phyloP scores from a whole-genome alignment of 2,888 invertebrate species.

The Drosophila eohydei region DNA sequence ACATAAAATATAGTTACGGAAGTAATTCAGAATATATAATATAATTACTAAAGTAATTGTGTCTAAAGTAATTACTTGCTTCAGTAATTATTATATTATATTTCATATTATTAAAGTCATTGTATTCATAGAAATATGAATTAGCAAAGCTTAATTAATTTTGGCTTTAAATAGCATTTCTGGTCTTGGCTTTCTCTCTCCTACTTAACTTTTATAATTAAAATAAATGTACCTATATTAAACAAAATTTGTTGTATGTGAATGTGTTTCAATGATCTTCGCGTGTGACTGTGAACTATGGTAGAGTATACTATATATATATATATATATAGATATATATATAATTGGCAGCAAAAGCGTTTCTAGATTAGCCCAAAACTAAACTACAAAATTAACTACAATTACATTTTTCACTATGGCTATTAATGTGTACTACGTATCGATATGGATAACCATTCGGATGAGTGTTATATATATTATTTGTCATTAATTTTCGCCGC shows the following conservation, averaged over 20 bases:
- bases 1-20: too few species aligned
- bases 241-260: background rate
- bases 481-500: constrained; percentile 27
- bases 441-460: constrained; percentile 26
- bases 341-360: constrained; percentile 58
- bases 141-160: background rate
- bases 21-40: background rate
- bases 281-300: constrained; percentile 17
- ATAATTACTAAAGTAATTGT: background rate
- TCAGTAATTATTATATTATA: background rate
- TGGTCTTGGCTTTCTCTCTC: background rate
- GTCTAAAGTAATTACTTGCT: background rate
- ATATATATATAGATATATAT: constrained; percentile 2
- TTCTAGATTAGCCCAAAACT: constrained; percentile 52
- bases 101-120: too few species aligned
- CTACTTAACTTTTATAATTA: background rate
- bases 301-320: constrained; percentile 14
- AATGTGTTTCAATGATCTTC: constrained; percentile 19
- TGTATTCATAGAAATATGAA: too few species aligned
- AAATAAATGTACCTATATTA: background rate
- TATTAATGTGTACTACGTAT: constrained; percentile 45
- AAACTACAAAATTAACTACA: constrained; percentile 52
- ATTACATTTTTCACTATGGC: constrained; percentile 24
- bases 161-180: background rate
- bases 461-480: constrained; percentile 31